Conservation (phyloP, 2,797 vertebrate species). For the Mormyrops boulengeri region DNA sequence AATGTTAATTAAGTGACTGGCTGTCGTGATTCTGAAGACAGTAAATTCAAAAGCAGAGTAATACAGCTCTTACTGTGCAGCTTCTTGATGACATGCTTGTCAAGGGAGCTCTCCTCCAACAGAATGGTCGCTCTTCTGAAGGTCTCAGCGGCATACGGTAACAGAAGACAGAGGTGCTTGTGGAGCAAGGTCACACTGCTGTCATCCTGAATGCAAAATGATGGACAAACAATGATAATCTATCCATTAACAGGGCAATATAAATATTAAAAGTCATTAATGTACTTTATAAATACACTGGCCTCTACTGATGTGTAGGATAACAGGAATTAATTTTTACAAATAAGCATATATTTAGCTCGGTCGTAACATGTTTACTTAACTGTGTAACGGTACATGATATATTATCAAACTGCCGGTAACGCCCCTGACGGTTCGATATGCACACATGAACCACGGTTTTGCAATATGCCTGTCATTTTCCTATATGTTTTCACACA, state of each 20-base stretch:
- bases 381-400: not conserved
- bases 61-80: conserved; percentile 60
- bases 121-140: conserved; percentile 62
- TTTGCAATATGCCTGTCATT: no score
- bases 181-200: conserved; percentile 62
- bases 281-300: not conserved
- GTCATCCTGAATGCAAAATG: conserved; percentile 51
- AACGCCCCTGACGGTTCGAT: not conserved
- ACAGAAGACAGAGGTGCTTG: conserved; percentile 66
- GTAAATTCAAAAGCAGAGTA: not conserved
- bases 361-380: not conserved
- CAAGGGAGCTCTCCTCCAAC: conserved; percentile 61
- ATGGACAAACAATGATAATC: not conserved
- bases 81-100: conserved; percentile 65
- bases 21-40: not conserved
- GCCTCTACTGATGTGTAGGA: not conserved
- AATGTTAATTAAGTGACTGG: not conserved
- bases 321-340: not conserved
- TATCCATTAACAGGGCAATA: conserved; percentile 15
- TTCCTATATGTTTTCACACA: no score
- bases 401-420: not conserved
- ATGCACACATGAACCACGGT: not conserved
- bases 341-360: no score
- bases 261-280: not conserved
- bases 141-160: conserved; percentile 68